Conservation (phyloP, 1,140 invertebrate genomes). For the Acromyrmex heyeri region DNA sequence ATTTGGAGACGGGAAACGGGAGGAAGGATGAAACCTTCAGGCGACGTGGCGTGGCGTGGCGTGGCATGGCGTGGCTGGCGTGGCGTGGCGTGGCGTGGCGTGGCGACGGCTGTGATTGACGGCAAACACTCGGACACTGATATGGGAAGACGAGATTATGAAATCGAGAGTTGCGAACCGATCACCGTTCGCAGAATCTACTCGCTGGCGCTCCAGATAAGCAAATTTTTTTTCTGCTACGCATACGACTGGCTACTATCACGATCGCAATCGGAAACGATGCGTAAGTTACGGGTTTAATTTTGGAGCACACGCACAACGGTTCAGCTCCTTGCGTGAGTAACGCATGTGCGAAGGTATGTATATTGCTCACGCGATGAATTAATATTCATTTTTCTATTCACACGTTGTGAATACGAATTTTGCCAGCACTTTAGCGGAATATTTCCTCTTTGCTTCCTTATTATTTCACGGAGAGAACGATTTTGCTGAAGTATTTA, state of each 20-base stretch:
- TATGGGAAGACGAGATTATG: slow-evolving; percentile 65
- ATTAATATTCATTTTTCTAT: not conserved
- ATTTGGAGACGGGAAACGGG: slow-evolving; percentile 72
- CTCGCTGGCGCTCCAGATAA: slow-evolving; percentile 43
- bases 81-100: not conserved
- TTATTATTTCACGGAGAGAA: not conserved
- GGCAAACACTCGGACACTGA: slow-evolving; percentile 57
- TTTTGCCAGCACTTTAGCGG: not conserved
- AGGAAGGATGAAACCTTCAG: slow-evolving; percentile 57
- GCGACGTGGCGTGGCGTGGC: not conserved
- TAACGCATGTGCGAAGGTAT: not conserved
- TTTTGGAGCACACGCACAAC: not conserved
- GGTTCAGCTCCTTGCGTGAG: not conserved
- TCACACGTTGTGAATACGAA: not conserved
- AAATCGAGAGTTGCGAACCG: slow-evolving; percentile 47
- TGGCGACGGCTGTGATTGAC: not conserved
- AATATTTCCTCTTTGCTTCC: not conserved
- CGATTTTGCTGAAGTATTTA: too few species aligned
- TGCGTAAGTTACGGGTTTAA: slow-evolving; percentile 40
- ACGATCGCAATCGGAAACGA: slow-evolving; percentile 1
- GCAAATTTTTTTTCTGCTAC: not conserved
- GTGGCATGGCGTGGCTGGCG: not conserved
- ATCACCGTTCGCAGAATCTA: slow-evolving; percentile 10
- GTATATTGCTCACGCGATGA: not conserved
- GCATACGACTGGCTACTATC: not conserved